Conservation (phyloP, 2,888 invertebrate species). For the Nymphalis polychloros region DNA sequence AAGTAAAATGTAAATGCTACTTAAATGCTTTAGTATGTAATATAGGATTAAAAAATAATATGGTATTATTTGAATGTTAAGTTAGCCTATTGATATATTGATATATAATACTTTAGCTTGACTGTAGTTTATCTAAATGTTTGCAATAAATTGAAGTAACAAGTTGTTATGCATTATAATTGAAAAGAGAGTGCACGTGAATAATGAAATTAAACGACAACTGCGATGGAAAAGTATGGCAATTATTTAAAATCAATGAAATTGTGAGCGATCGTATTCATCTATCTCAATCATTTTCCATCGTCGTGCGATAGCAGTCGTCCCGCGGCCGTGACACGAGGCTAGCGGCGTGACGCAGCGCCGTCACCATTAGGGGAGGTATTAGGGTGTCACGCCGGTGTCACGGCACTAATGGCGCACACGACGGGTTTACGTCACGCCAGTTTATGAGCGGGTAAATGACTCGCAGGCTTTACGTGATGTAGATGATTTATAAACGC, state of each 20-base stretch:
- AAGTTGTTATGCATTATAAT: too few species aligned
- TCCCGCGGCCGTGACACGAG: conserved; percentile 8
- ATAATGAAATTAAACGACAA: neutral
- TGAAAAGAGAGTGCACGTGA: too few species aligned
- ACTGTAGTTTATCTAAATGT: too few species aligned
- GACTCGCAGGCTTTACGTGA: conserved; percentile 20
- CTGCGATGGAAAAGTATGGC: neutral
- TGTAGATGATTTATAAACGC: conserved; percentile 16
- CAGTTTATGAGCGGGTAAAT: conserved; percentile 30
- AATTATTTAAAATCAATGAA: conserved; percentile 5
- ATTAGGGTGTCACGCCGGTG: conserved; percentile 25
- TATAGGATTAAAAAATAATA: too few species aligned
- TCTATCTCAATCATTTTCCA: conserved; percentile 21
- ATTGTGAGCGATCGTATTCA: conserved; percentile 8
- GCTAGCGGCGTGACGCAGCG: conserved; percentile 24
- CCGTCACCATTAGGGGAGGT: conserved; percentile 28
- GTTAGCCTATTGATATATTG: too few species aligned
- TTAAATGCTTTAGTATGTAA: too few species aligned
- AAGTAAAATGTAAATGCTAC: too few species aligned
- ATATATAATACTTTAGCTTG: too few species aligned
- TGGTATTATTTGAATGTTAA: too few species aligned
- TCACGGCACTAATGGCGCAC: conserved; percentile 31
- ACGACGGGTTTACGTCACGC: conserved; percentile 26
- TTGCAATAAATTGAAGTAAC: too few species aligned
- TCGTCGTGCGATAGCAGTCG: conserved; percentile 1